Evolutionary conservation across 2,888 invertebrate species (phyloP).

Genomic region (Cacoxenus indagator): DNA sequence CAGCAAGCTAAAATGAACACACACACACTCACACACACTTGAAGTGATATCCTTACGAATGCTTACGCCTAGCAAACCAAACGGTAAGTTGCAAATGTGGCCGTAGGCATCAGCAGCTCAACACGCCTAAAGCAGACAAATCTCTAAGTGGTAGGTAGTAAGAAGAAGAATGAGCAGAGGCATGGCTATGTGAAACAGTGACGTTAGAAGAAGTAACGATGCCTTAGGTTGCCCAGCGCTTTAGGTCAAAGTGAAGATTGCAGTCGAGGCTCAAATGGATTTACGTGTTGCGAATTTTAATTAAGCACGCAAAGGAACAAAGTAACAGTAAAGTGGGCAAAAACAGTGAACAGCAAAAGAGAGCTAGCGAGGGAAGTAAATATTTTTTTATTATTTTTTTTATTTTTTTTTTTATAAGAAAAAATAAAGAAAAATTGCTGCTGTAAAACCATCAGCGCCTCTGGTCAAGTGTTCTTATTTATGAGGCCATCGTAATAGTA

Average conservation of each 20-base stretch:
- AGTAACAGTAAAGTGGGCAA: not conserved
- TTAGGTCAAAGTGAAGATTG: conserved; percentile 64
- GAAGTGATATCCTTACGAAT: not conserved
- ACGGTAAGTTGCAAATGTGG: conserved; percentile 15
- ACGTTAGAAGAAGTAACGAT: conserved; percentile 38
- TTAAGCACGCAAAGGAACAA: conserved; percentile 61
- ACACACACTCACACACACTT: conserved; percentile 21
- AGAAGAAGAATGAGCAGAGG: not conserved
- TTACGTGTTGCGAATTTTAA: conserved; percentile 66
- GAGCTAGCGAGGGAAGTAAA: conserved; percentile 41
- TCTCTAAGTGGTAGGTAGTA: conserved; percentile 30
- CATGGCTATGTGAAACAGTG: not conserved
- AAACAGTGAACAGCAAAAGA: not conserved
- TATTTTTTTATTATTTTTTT: too few species aligned
- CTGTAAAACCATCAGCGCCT: conserved; percentile 50
- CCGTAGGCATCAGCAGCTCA: conserved; percentile 8
- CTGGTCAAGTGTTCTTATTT: conserved; percentile 41
- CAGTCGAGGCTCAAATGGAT: conserved; percentile 64
- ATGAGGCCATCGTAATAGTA: conserved; percentile 37
- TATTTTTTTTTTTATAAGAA: too few species aligned
- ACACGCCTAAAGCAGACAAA: not conserved
- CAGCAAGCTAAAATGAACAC: conserved; percentile 33
- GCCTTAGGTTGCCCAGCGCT: conserved; percentile 31
- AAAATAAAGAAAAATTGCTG: conserved; percentile 26
- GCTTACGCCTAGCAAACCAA: not conserved